Evolutionary conservation across 1,140 invertebrate genomes (phyloP), one percentile per base, ranked within the genome.

Genomic region (Rhopalosiphum padi): DNA sequence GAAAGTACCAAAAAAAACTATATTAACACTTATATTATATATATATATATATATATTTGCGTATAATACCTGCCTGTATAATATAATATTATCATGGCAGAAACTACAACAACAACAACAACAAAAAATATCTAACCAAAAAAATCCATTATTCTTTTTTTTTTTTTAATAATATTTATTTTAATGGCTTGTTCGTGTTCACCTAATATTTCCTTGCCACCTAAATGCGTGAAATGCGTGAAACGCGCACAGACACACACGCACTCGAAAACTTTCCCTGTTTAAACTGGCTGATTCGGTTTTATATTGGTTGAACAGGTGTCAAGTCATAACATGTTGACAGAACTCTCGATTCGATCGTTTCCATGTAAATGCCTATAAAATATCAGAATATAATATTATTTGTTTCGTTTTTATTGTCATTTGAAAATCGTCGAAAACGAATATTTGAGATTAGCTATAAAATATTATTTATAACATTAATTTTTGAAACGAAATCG

Each of bases 171-270:
- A 83, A 37, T 83, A 83, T 83, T 37, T 37, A 21, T 83, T 83
- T 83, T 83, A 83, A 83, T 83, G 77, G 77, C 21, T 37, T 35
- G 77, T 83, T 83, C 77, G 77, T 83, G 77, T 83, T 83, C 77
- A 37, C 7, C 77, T 83, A 83, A 83, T 83, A 83, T 83, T 83
- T 83, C 77, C 35, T 37, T 23, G 7, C 35, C 77, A 83, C 35
- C 22, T 37, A 83, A 83, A 83, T 83, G 35, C 35, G 35, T 83
- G 77, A 83, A 83, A 83, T 23, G 18, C 35, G n/a, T n/a, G n/a
- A n/a, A n/a, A n/a, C n/a, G 21, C 35, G 7, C 35, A 83, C 35
- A 83, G 22, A 37, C 21, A 83, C 8, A 83, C 77, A 37, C 77
- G 77, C 77, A 83, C 77, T 37, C 7, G 21, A 83, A 35, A 83